Conservation (phyloP, 2,113 vertebrate species). For the Garra rufa region DNA sequence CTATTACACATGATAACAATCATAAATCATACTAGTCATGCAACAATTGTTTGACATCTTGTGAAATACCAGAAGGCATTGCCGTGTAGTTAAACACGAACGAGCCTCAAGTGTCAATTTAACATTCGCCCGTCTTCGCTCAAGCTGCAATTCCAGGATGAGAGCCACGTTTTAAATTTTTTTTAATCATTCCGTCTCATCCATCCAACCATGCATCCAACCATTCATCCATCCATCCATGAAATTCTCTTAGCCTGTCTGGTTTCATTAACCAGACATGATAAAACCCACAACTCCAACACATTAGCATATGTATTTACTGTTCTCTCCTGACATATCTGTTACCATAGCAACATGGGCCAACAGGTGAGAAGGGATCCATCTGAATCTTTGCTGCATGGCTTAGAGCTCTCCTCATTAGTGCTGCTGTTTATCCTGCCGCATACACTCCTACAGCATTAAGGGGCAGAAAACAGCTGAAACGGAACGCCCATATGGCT, state of each 20-base stretch:
- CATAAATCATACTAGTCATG: conserved; percentile 32
- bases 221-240: background rate
- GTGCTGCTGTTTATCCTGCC: conserved; percentile 40
- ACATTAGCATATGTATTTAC: conserved; percentile 31
- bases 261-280: conserved; percentile 22
- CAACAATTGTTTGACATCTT: conserved; percentile 19
- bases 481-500: background rate
- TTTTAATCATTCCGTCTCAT: background rate
- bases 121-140: background rate
- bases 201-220: background rate
- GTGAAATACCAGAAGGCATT: conserved; percentile 11
- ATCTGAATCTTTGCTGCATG: conserved; percentile 28
- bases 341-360: conserved; percentile 51
- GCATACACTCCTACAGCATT: conserved; percentile 17
- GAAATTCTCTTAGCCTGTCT: background rate
- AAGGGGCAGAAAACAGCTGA: background rate
- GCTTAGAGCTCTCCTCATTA: conserved; percentile 41
- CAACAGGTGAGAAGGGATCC: conserved; percentile 42
- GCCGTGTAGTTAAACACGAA: background rate
- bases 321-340: conserved; percentile 30
- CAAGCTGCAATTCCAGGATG: background rate
- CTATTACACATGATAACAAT: conserved; percentile 39
- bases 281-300: conserved; percentile 8
- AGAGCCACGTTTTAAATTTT: background rate
- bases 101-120: conserved; percentile 15